A percentile compares a stretch with the other conserved stretches of the same genome.
These are phyloP conservation scores for Entomobrya multifasciata DNA, from an alignment of 2,888 invertebrate genomes.

Conservation along the genomic window DNA sequence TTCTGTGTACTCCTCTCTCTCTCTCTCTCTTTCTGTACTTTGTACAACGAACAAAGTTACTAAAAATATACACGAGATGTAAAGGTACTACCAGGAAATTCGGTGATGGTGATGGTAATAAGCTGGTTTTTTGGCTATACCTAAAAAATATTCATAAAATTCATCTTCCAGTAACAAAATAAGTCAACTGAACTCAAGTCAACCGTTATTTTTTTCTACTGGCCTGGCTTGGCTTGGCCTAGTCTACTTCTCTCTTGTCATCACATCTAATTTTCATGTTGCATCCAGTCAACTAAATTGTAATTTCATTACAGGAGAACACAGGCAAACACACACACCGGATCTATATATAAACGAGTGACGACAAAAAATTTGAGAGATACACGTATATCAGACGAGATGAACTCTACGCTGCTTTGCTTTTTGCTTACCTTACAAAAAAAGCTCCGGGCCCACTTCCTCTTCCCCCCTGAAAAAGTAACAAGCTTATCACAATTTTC, in stretches of 20 bases:
- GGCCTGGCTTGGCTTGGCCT: not conserved
- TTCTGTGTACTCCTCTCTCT: too few relatives aligned
- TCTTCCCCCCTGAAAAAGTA: slow-evolving; percentile 7
- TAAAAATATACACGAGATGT: not conserved
- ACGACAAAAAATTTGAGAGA: not conserved
- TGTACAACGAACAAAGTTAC: not conserved
- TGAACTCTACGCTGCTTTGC: too few relatives aligned
- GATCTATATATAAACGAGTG: too few relatives aligned
- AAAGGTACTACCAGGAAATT: not conserved
- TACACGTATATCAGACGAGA: too few relatives aligned
- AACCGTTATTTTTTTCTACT: slow-evolving; percentile 2
- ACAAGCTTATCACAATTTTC: not conserved
- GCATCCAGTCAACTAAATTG: slow-evolving; percentile 52
- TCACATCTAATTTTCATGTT: slow-evolving; percentile 46
- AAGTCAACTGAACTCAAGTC: slow-evolving; percentile 24
- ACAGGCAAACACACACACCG: too few relatives aligned
- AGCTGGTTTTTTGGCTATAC: not conserved
- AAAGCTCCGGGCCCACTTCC: not conserved
- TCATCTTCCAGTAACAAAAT: not conserved
- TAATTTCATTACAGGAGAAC: slow-evolving; percentile 42
- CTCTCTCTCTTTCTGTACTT: not conserved
- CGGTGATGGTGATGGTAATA: not conserved
- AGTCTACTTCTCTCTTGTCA: slow-evolving; percentile 10
- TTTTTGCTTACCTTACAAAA: too few relatives aligned
- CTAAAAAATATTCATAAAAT: not conserved